Base-by-base conservation (phyloP, 2,797 vertebrate genomes). In the Allobates femoralis region DNA sequence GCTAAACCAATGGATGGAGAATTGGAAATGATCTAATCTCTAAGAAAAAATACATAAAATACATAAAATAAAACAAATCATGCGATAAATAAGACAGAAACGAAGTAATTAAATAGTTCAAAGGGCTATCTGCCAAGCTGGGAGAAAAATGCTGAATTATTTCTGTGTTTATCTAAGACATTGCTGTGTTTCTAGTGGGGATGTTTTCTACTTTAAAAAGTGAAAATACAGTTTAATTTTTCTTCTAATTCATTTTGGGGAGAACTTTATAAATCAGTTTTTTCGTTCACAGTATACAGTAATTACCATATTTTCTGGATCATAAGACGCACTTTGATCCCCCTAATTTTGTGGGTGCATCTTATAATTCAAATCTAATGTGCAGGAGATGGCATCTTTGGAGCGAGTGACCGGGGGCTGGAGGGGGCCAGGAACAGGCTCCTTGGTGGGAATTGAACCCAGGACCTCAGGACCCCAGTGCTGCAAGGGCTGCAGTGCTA, bases 101-200 rank as follows among this genome's bases (percentile, higher is more conserved):
- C 55, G 46, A 75, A 75, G 58, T 84, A 50, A 77, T 85, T 84
- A 84, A 77, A 77, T 51, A 84, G 82, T 84, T 66, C 82, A 66
- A 83, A 76, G 71, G n/a, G 58, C 41, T 76, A 76, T 76, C 71
- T 51, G 58, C 21, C 74, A 85, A 16, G 23, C 41, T 41, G 56
- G 30, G 46, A 79, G 26, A 64, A 66, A n/a, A 34, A 66, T 55
- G 83, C 46, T 2, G n/a, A 84, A 62, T 62, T 76, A n/a, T 84
- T 74, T 60, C 58, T 66, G 19, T 53, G 74, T 77, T 77, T 66
- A 78, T 85, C 74, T 64, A 55, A 73, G 30, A 34, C 30, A 26
- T 85, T 30, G 50, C 53, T 28, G 50, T 34, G 46, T n/a, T 60
- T 74, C 34, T 76, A 21, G 37, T 30, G 0, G 12, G 26, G 46